A percentile compares a stretch with the other conserved stretches of the same genome.
Evolutionary conservation across 2,113 vertebrate genomes (phyloP).

Genomic region (Eurystomus gularis): DNA sequence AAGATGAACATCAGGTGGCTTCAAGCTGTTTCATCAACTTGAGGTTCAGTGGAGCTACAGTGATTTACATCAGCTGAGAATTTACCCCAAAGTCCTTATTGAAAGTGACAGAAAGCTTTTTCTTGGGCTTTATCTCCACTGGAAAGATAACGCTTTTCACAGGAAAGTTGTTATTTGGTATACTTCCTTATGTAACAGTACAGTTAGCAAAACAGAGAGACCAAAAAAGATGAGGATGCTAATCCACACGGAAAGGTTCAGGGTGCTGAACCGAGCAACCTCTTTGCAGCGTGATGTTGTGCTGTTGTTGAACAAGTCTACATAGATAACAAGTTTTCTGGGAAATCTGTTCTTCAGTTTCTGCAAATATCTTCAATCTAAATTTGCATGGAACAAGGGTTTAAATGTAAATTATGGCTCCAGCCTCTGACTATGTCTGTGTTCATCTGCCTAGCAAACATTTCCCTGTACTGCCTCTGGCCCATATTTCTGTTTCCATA

Average conservation of each 20-base stretch:
- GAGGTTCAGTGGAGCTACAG: neutral
- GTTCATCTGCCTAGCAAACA: neutral
- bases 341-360: neutral
- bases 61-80: neutral
- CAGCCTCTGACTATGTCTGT: neutral
- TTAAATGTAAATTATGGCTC: neutral
- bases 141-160: neutral
- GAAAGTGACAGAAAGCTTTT: constrained; percentile 42
- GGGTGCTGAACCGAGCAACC: neutral
- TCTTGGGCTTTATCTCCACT: neutral
- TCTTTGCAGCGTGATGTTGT: accelerated
- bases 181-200: neutral
- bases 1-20: neutral
- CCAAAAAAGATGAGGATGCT: neutral
- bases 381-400: neutral
- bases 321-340: neutral
- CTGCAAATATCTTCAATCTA: neutral
- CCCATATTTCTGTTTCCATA: neutral
- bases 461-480: neutral
- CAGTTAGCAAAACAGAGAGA: neutral
- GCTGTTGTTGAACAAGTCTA: neutral
- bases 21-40: neutral
- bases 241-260: neutral
- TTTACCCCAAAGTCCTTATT: neutral
- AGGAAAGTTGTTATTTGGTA: neutral